These are phyloP conservation scores for Cecropterus lyciades DNA, from an alignment of 1,140 invertebrate species.

Conservation along the genomic window DNA sequence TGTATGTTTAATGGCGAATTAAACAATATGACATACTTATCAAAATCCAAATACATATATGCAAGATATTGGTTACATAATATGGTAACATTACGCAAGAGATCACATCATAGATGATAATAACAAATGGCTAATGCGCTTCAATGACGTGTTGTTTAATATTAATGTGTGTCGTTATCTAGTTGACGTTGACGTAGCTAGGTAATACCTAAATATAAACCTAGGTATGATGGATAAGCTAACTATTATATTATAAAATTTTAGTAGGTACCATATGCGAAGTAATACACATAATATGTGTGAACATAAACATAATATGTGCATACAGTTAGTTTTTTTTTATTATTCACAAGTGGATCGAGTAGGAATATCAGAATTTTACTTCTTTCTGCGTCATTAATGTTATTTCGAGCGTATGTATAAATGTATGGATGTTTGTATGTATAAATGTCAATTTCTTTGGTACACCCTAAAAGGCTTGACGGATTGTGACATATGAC, in stretches of 20 bases:
- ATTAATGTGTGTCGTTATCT: conserved; percentile 26
- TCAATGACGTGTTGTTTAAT: conserved; percentile 3
- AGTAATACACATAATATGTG: too few species aligned
- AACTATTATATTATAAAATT: neutral
- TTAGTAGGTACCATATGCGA: too few species aligned
- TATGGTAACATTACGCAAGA: conserved; percentile 1
- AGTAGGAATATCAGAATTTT: too few species aligned
- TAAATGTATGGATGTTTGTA: too few species aligned
- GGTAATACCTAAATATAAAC: neutral
- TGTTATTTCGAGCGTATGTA: too few species aligned
- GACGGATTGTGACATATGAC: too few species aligned
- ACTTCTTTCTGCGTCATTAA: too few species aligned
- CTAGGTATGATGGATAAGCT: neutral
- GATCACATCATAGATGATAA: conserved; percentile 16
- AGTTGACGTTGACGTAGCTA: conserved; percentile 24
- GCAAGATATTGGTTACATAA: neutral
- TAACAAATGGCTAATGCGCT: conserved; percentile 26
- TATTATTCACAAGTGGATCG: too few species aligned
- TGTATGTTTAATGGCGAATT: neutral
- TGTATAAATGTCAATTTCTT: too few species aligned
- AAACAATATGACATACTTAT: neutral
- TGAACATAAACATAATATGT: too few species aligned
- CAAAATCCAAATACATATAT: neutral
- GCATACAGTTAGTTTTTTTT: too few species aligned
- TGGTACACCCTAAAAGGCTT: too few species aligned